Percentiles rank a stretch among this genome's conserved stretches.
phyloP scores from a whole-genome alignment of 2,113 vertebrate genomes.

The Lagopus leucura region DNA sequence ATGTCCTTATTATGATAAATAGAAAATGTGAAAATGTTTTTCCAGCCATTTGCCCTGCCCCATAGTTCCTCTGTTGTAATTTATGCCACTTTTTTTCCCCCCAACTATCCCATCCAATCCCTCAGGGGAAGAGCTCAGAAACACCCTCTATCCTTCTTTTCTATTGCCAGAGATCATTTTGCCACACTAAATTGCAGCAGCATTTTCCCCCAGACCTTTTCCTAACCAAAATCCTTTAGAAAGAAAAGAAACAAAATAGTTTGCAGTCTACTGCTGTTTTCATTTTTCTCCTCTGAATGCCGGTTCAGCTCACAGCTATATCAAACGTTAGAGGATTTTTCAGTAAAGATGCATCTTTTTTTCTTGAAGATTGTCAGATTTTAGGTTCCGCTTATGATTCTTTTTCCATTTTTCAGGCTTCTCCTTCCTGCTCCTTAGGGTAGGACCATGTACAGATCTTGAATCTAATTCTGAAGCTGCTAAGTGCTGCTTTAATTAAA shows the following conservation, averaged over 20 bases:
- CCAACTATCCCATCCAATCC: not conserved
- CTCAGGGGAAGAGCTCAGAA: not conserved
- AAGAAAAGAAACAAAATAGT: not conserved
- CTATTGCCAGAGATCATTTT: not conserved
- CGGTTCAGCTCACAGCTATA: not conserved
- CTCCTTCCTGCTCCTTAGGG: not conserved
- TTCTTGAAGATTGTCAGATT: not conserved
- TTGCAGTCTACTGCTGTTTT: not conserved
- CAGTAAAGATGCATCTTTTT: not conserved
- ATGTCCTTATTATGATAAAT: not conserved
- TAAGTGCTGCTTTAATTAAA: not conserved
- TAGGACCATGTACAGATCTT: not conserved
- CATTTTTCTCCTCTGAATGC: not conserved
- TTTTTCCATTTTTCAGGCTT: not conserved
- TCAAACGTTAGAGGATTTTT: not conserved
- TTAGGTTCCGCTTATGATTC: not conserved
- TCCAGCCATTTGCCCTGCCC: rapidly evolving
- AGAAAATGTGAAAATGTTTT: not conserved
- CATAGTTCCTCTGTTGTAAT: not conserved
- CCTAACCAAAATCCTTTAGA: not conserved
- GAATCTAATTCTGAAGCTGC: not conserved
- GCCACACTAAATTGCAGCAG: not conserved
- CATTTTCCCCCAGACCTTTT: not conserved
- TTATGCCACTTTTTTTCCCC: not conserved
- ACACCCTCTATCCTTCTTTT: not conserved